Percentiles rank a stretch among this genome's conserved stretches.
These are phyloP conservation scores for Gymnogyps californianus DNA, from an alignment of 2,113 vertebrate genomes.

Conservation along the genomic window DNA sequence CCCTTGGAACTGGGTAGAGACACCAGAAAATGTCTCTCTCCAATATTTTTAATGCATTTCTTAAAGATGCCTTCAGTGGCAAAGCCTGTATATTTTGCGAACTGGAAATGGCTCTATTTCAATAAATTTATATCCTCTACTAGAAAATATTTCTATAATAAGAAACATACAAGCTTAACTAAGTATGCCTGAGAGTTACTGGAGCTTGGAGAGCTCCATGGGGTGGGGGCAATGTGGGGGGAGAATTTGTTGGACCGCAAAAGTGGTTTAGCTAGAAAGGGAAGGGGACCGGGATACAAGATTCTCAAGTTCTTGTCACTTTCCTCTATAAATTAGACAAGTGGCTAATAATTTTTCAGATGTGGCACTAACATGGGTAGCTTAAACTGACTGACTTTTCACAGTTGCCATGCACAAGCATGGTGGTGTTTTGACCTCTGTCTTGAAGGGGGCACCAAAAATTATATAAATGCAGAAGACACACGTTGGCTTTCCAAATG, in stretches of 20 bases:
- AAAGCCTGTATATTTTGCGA: background rate
- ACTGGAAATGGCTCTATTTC: background rate
- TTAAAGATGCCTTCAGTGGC: background rate
- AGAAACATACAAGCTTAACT: background rate
- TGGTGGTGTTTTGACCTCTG: background rate
- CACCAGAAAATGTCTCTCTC: background rate
- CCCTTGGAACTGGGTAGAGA: background rate
- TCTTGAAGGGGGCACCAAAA: background rate
- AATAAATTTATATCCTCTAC: background rate
- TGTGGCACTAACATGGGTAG: background rate
- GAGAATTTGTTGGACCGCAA: background rate
- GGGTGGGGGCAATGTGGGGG: accelerated
- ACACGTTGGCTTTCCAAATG: background rate
- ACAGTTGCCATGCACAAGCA: background rate
- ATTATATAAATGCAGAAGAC: background rate
- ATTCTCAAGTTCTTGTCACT: background rate
- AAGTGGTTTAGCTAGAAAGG: background rate
- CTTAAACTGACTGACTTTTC: background rate
- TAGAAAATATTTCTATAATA: background rate
- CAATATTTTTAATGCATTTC: background rate
- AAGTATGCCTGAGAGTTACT: background rate
- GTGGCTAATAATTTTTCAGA: background rate
- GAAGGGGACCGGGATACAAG: background rate
- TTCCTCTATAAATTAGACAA: background rate
- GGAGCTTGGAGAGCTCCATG: background rate